These are phyloP conservation scores for Catharus bicknelli DNA, from an alignment of 2,113 vertebrate species.

Conservation along the genomic window DNA sequence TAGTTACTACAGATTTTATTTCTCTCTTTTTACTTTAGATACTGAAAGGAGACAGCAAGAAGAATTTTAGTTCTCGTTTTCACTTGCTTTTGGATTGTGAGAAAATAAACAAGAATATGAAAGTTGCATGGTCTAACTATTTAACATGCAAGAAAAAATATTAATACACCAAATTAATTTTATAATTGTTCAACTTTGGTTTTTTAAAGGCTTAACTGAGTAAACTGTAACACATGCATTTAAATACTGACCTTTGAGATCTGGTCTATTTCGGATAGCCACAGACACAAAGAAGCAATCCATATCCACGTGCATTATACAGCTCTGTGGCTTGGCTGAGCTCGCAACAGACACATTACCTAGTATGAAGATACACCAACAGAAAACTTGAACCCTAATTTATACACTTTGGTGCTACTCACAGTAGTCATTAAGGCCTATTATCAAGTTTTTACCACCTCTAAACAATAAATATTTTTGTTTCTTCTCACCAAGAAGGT, in stretches of 20 bases:
- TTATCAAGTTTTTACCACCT: neutral
- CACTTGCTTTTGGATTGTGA: neutral
- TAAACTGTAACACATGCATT: neutral
- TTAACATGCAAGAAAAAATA: neutral
- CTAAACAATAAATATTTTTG: neutral
- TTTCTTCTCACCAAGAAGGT: neutral
- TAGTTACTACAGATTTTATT: neutral
- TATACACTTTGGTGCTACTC: neutral
- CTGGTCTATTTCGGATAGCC: conserved; percentile 90
- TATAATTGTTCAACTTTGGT: neutral
- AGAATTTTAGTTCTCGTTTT: neutral
- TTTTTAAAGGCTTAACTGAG: neutral
- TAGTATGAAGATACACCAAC: conserved; percentile 72
- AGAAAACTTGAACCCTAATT: conserved; percentile 68
- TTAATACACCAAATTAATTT: neutral
- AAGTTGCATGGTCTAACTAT: neutral
- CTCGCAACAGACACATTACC: conserved; percentile 73
- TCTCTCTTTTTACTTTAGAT: neutral
- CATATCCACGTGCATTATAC: conserved; percentile 98
- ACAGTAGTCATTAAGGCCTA: conserved; percentile 4
- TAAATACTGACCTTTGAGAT: conserved; percentile 88
- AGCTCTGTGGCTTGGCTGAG: conserved; percentile 81
- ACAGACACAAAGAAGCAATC: conserved; percentile 99
- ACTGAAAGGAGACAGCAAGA: neutral
- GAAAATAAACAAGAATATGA: neutral